Conservation (phyloP, 1,140 invertebrate genomes). For the Copidosoma floridanum region DNA sequence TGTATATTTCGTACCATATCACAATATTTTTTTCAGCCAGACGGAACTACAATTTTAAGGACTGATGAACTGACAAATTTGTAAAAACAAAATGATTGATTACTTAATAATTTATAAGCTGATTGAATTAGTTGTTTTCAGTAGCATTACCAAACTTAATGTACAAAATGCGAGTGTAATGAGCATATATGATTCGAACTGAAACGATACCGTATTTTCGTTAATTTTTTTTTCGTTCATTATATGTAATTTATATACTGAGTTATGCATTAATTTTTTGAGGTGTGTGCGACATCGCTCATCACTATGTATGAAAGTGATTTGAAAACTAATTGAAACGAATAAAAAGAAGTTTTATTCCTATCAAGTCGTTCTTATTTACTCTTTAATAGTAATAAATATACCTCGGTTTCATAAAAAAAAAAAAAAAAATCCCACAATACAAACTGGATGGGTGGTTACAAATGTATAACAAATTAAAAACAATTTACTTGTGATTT, state of each 20-base stretch:
- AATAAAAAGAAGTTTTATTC: conserved; percentile 4
- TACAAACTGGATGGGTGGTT: conserved; percentile 3
- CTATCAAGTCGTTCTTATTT: not conserved
- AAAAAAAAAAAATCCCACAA: too few species aligned
- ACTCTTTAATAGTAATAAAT: too few species aligned
- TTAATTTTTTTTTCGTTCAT: too few species aligned
- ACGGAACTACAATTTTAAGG: conserved; percentile 25
- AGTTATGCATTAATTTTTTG: too few species aligned
- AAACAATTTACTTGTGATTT: conserved; percentile 38
- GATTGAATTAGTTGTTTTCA: too few species aligned
- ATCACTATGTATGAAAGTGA: too few species aligned
- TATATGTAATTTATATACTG: too few species aligned
- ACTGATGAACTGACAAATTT: conserved; percentile 41
- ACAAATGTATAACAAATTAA: conserved; percentile 32
- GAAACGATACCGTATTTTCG: not conserved
- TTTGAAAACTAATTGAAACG: too few species aligned
- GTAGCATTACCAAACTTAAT: conserved; percentile 26
- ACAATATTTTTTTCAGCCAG: conserved; percentile 14
- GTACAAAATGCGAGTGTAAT: conserved; percentile 30
- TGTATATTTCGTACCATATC: conserved; percentile 5
- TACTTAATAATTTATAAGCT: conserved; percentile 33
- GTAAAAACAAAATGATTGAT: conserved; percentile 36
- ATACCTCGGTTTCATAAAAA: too few species aligned
- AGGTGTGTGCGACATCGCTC: too few species aligned
- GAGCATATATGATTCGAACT: conserved; percentile 6